Evolutionary conservation across 2,888 invertebrate species (phyloP).

Genomic region (Meteorus cinctellus): DNA sequence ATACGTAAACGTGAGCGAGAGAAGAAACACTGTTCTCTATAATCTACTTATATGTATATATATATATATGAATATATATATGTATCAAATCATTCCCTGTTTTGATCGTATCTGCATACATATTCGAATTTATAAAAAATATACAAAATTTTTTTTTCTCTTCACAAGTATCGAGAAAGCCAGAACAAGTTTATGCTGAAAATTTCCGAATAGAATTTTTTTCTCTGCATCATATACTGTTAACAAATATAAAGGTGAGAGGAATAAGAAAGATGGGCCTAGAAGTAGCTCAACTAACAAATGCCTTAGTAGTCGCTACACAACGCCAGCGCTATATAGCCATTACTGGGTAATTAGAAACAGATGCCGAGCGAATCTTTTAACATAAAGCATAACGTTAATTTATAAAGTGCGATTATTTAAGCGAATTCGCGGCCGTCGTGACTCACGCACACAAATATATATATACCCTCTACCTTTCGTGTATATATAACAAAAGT

Average conservation of each 20-base stretch:
- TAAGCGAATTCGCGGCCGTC: conserved; percentile 51
- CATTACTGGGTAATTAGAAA: conserved; percentile 74
- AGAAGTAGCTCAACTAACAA: conserved; percentile 34
- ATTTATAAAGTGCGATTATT: conserved; percentile 73
- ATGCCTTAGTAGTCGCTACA: conserved; percentile 63
- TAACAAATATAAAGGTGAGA: not conserved
- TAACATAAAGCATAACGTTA: conserved; percentile 73
- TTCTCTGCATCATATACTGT: too few relatives aligned
- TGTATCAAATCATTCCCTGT: too few relatives aligned
- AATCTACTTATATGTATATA: too few relatives aligned
- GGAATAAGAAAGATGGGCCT: conserved; percentile 14
- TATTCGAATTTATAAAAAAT: too few relatives aligned
- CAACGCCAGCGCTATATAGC: conserved; percentile 62
- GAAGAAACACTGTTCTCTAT: too few relatives aligned
- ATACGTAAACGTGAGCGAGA: not conserved
- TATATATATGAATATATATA: too few relatives aligned
- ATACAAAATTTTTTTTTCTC: too few relatives aligned
- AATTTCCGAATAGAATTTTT: too few relatives aligned
- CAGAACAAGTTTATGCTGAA: too few relatives aligned
- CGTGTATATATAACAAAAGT: conserved; percentile 68
- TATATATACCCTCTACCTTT: conserved; percentile 56
- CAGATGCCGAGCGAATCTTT: conserved; percentile 74
- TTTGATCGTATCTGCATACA: too few relatives aligned
- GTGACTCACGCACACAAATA: conserved; percentile 1
- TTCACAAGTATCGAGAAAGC: too few relatives aligned